phyloP scores from a whole-genome alignment of 1,140 invertebrate genomes.

The Aphelenchoides avenae region DNA sequence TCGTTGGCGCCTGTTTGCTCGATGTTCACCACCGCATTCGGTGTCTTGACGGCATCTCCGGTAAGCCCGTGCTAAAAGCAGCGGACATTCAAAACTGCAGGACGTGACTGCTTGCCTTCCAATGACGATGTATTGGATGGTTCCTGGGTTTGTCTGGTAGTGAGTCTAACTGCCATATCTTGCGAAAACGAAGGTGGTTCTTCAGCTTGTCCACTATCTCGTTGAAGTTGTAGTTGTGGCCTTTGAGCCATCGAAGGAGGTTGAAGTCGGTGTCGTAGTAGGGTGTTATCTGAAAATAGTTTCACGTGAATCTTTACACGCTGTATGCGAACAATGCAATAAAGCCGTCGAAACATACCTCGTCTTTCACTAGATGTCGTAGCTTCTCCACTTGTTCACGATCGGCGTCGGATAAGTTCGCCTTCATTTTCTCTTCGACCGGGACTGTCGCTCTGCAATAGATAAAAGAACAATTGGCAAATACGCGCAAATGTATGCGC shows the following conservation, averaged over 20 bases:
- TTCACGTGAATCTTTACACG: not conserved
- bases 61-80: conserved; percentile 45
- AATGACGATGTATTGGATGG: conserved; percentile 55
- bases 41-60: conserved; percentile 40
- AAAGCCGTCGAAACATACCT: conserved; percentile 17
- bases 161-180: conserved; percentile 42
- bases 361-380: conserved; percentile 17
- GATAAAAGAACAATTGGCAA: no score
- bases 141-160: conserved; percentile 46
- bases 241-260: conserved; percentile 56
- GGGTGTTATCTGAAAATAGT: conserved; percentile 43
- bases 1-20: conserved; percentile 57
- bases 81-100: not conserved
- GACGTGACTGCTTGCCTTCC: conserved; percentile 31
- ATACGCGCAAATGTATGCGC: no score
- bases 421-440: not conserved
- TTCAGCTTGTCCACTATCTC: conserved; percentile 49
- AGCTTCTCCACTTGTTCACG: conserved; percentile 16
- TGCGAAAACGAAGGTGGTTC: conserved; percentile 26
- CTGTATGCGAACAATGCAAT: conserved; percentile 4
- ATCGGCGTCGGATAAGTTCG: conserved; percentile 15
- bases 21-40: conserved; percentile 51
- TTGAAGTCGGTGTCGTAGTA: conserved; percentile 59
- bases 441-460: no score
- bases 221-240: conserved; percentile 53